Conservation (phyloP, 2,888 invertebrate species). For the Erannis defoliaria region DNA sequence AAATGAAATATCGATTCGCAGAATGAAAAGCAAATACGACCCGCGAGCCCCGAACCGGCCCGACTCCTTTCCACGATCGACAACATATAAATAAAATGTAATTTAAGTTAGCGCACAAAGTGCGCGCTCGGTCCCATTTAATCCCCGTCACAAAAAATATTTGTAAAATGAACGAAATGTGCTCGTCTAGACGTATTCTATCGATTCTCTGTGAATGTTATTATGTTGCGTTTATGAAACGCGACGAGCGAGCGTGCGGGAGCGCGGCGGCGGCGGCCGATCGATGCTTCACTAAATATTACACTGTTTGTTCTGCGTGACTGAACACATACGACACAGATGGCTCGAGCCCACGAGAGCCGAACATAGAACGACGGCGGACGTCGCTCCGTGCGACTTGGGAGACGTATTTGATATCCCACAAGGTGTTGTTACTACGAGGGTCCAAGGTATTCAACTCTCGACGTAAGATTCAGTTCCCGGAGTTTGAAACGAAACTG, state of each 20-base stretch:
- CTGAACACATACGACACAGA: slow-evolving; percentile 6
- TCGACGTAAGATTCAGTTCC: background rate
- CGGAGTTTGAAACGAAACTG: slow-evolving; percentile 1
- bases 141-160: slow-evolving; percentile 35
- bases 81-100: slow-evolving; percentile 34
- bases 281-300: slow-evolving; percentile 16
- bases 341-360: background rate
- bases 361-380: background rate
- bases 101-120: slow-evolving; percentile 36
- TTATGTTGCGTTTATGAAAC: slow-evolving; percentile 35
- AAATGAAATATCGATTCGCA: slow-evolving; percentile 53
- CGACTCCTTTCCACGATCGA: slow-evolving; percentile 13
- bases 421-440: background rate
- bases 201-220: slow-evolving; percentile 38
- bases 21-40: slow-evolving; percentile 39
- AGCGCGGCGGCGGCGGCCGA: slow-evolving; percentile 9
- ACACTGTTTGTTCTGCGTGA: slow-evolving; percentile 21
- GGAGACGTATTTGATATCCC: background rate
- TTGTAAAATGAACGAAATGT: slow-evolving; percentile 22
- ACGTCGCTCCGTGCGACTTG: background rate
- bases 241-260: slow-evolving; percentile 34
- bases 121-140: slow-evolving; percentile 34
- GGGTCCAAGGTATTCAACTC: slow-evolving; percentile 2
- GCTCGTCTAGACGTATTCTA: slow-evolving; percentile 41
- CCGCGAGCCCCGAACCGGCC: slow-evolving; percentile 15